Conservation (phyloP, 2,113 vertebrate genomes). For the Canis aureus region DNA sequence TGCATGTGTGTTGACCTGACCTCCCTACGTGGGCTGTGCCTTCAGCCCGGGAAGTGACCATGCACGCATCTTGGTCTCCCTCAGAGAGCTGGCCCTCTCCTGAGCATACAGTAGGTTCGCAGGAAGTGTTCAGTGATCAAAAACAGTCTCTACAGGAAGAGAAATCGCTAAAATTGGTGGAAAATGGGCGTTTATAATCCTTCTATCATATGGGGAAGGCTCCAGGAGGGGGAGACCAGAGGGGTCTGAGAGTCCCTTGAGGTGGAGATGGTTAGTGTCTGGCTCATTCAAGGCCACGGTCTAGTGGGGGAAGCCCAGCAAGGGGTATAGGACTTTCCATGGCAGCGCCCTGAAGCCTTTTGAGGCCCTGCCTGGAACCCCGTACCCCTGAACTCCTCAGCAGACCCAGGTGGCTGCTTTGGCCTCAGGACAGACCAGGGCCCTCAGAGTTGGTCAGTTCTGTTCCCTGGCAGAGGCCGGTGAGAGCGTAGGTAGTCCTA, state of each 20-base stretch:
- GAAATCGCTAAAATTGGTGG: not conserved
- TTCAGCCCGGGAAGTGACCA: no score
- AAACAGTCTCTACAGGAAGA: not conserved
- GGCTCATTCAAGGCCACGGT: not conserved
- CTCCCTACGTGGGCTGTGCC: not conserved
- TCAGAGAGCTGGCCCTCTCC: not conserved
- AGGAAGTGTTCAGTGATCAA: not conserved
- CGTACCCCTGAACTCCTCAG: not conserved
- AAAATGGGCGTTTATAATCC: not conserved
- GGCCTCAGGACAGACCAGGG: not conserved
- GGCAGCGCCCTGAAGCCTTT: not conserved
- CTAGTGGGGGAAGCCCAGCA: not conserved
- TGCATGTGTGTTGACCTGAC: not conserved
- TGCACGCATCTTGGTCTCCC: not conserved
- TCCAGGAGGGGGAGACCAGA: not conserved
- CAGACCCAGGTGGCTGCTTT: not conserved
- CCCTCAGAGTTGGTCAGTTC: not conserved
- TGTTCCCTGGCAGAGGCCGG: not conserved
- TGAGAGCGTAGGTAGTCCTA: not conserved
- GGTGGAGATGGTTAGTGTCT: not conserved
- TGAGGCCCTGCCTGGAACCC: not conserved
- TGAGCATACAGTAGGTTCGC: not conserved
- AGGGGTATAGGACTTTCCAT: no score
- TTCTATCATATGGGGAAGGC: rapidly evolving
- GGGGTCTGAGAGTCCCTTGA: not conserved